Evolutionary conservation across 2,113 vertebrate species (phyloP), one percentile per base, ranked within the genome.

Genomic region (Amazona guildingii): DNA sequence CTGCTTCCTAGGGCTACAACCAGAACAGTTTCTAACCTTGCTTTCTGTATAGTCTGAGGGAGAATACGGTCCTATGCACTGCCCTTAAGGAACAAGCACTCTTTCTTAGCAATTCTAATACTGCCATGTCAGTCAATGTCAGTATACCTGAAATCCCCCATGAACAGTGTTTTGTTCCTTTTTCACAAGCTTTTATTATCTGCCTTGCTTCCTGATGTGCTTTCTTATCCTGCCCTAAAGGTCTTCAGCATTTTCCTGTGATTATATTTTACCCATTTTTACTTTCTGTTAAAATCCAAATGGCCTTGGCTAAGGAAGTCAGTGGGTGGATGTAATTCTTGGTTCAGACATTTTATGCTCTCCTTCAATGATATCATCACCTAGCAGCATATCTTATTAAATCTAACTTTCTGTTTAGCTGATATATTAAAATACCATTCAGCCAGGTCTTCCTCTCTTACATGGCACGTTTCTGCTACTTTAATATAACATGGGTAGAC

Each of bases 151-250:
- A 96, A 97, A 95, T 95, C 67, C 74, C 83, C 17, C 18, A 83
- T 94, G 81, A 94, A 94, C 24, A 62, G 31, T 88, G 41, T 92
- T 96, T 91, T 95, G 89, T 52, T 39, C 91, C 73, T 85, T 92
- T 82, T 97, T 92, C 93, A 74, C 80, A 95, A 84, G 27, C 49
- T 48, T 88, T 94, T 95, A 86, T 93, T 97, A 83, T 96, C 94
- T 95, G 33, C 51, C n/a, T 86, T 96, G 85, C 51, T 96, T 96
- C 62, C 78, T 94, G 68, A 67, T 95, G 44, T 94, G 77, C 81
- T 97, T 93, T 90, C 83, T 95, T 92, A 96, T 97, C 93, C 70
- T 97, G 86, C 83, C 95, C 66, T 86, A 70, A 67, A 95, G 91
- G 92, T 97, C 96, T 97, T 70, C 86, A 95, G 87, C 31, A 69